Base-by-base conservation (phyloP, 2,113 vertebrate species). In the Poeciliopsis turrubarensis region DNA sequence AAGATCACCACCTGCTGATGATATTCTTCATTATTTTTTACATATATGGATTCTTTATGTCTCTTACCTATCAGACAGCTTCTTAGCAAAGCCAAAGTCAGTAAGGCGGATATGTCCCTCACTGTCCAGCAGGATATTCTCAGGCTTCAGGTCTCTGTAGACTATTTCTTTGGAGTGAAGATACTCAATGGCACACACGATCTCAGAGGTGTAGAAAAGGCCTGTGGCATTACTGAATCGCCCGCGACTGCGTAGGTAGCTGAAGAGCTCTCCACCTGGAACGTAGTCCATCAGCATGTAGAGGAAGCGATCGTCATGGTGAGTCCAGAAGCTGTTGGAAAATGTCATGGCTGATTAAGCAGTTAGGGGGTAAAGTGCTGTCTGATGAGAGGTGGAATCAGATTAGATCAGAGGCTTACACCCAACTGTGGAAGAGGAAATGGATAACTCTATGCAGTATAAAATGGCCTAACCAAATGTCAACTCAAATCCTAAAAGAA, bases 261-360 rank as follows among this genome's bases (percentile, higher is more conserved):
- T 97, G 91, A 99, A 99, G 17, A 99, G 95, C 90, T 98, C 97
- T 1, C 97, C 97, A 26, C 97, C 97, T 0, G 96, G 95, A 30
- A 97, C 96, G 3, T 96, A 98, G 78, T 99, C 96, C 96, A 99
- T 95, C 73, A 99, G 89, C 97, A 99, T 97, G 89, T 99, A 99
- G 11, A 98, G 93, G 80, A 97, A 96, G 4, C 94, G 93, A 14
- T 96, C 95, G 70, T 99, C 97, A 0, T 99, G 97, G 77, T 96
- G 93, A 5, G 97, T 98, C 97, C 97, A 98, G 83, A 96, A 96
- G 88, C 97, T 99, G 92, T 12, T 13, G 22, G 39, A 30, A 0
- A 3, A 39, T 0, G 44, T 47, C 14, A 47, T 19, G 44, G 44
- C 17, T 47, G 44, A 47, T 47, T 47, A 47, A 6, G 44, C 44